These are phyloP conservation scores for Melanaphis sacchari DNA, from an alignment of 1,140 invertebrate genomes.

Conservation along the genomic window DNA sequence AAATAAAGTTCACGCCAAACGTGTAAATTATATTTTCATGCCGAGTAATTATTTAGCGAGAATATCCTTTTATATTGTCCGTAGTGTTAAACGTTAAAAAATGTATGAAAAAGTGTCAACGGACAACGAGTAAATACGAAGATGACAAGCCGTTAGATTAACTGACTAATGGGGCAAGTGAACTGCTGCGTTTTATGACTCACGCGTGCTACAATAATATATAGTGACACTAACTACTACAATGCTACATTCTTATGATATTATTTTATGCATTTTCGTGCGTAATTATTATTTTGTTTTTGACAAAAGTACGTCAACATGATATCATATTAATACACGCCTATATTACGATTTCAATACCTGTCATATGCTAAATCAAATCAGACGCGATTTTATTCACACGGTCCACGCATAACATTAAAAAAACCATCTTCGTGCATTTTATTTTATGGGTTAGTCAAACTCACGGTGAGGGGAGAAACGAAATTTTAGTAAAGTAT, in stretches of 20 bases:
- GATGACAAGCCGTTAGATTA: constrained; percentile 18
- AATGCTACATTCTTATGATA: not conserved
- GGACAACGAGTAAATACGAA: not conserved
- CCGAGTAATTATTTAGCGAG: not conserved
- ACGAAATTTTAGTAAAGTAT: too few relatives aligned
- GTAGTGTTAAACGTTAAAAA: not conserved
- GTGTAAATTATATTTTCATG: not conserved
- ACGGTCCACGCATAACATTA: too few relatives aligned
- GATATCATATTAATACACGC: not conserved
- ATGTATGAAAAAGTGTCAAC: not conserved
- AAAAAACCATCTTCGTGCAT: too few relatives aligned
- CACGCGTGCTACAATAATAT: not conserved
- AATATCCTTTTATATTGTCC: not conserved
- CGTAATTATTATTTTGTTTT: not conserved
- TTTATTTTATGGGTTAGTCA: too few relatives aligned
- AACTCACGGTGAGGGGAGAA: too few relatives aligned
- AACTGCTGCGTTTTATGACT: not conserved
- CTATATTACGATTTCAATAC: too few relatives aligned
- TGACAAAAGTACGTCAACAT: not conserved
- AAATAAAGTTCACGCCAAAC: not conserved
- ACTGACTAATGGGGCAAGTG: not conserved
- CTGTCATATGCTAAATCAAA: too few relatives aligned
- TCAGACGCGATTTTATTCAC: too few relatives aligned
- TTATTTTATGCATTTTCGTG: not conserved
- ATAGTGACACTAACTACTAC: not conserved